phyloP scores from a whole-genome alignment of 2,888 invertebrate species.

The Exocentrus adspersus region DNA sequence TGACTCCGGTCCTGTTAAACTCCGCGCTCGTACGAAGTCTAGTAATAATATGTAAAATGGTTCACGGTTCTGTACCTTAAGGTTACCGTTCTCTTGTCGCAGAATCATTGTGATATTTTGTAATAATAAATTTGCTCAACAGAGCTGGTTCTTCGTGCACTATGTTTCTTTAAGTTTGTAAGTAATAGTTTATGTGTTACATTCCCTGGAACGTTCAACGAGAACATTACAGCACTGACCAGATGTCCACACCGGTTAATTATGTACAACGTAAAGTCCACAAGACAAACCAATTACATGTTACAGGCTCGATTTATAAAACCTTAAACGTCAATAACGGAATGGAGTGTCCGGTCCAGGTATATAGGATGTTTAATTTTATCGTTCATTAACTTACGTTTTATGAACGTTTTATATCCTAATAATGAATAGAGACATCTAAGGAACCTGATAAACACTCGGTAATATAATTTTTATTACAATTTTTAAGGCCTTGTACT shows the following conservation, averaged over 20 bases:
- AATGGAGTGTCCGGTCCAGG: constrained; percentile 3
- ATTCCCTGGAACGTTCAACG: neutral
- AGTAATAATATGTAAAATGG: too few relatives aligned
- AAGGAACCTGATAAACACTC: constrained; percentile 40
- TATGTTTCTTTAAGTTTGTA: too few relatives aligned
- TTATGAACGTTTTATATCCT: constrained; percentile 38
- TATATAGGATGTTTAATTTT: constrained; percentile 30
- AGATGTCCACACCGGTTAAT: constrained; percentile 1
- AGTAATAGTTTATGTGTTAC: neutral
- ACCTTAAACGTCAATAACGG: constrained; percentile 19
- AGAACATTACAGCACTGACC: neutral
- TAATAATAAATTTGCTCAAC: too few relatives aligned
- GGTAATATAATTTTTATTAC: constrained; percentile 44
- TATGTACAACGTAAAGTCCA: neutral
- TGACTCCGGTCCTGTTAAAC: too few relatives aligned
- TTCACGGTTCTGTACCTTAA: too few relatives aligned
- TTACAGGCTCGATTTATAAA: constrained; percentile 12
- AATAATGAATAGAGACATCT: constrained; percentile 43
- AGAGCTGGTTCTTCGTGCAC: too few relatives aligned
- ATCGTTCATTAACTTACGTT: constrained; percentile 43
- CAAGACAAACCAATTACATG: constrained; percentile 9
- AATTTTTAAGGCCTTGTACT: constrained; percentile 19
- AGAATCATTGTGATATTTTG: too few relatives aligned
- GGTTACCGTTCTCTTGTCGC: too few relatives aligned
- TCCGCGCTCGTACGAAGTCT: too few relatives aligned